Percentiles rank a stretch among this genome's conserved stretches.
These are phyloP conservation scores for Mastomys coucha DNA, from an alignment of 2,113 vertebrate species.

Conservation along the genomic window DNA sequence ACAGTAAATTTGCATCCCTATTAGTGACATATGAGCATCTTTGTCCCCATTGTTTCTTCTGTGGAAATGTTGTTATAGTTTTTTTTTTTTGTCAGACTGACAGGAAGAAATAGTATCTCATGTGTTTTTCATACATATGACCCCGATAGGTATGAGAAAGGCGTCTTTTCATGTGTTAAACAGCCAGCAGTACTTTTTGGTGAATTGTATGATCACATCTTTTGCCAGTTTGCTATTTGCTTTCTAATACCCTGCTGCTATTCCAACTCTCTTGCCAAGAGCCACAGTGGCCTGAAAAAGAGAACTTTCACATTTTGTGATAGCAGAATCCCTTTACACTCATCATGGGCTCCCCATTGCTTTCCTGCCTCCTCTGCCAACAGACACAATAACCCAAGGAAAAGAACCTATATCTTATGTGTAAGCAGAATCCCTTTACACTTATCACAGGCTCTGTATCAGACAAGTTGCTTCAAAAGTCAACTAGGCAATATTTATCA, in stretches of 20 bases:
- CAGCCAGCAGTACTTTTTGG: not conserved
- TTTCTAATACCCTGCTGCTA: slow-evolving; percentile 1
- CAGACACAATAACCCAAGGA: not conserved
- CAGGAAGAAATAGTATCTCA: not conserved
- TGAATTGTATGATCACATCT: not conserved
- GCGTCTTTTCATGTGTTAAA: slow-evolving; percentile 13
- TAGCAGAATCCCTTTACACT: not conserved
- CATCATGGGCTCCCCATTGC: not conserved
- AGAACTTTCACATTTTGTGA: not conserved
- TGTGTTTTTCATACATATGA: slow-evolving; percentile 19
- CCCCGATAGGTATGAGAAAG: not conserved
- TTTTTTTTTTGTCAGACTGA: not conserved
- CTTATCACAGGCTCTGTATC: not conserved
- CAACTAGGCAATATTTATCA: not conserved
- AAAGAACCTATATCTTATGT: not conserved
- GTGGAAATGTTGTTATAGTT: not conserved
- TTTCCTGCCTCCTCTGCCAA: not conserved
- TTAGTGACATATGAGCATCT: not conserved
- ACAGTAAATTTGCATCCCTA: not conserved
- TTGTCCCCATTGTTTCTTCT: not conserved
- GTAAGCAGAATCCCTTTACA: not conserved
- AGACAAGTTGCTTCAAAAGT: not conserved
- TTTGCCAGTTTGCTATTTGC: slow-evolving; percentile 41
- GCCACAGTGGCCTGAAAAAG: not conserved
- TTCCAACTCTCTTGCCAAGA: not conserved